Evolutionary conservation across 1,140 invertebrate species (phyloP).

Genomic region (Drosophila leontia): DNA sequence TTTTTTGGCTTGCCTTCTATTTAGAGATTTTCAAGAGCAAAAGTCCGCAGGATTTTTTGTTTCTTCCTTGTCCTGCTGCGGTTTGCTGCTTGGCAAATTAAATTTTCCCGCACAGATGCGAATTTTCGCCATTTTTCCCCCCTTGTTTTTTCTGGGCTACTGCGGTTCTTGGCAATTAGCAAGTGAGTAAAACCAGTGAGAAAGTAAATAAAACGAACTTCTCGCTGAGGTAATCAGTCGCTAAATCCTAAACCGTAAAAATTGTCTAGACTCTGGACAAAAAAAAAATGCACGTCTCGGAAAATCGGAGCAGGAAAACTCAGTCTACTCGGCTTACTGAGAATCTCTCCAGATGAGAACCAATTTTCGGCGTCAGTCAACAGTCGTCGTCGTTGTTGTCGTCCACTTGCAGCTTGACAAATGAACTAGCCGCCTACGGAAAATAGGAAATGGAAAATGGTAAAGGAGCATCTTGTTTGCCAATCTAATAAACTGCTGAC

Average conservation of each 20-base stretch:
- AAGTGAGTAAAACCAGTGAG: slow-evolving; percentile 12
- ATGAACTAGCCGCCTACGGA: slow-evolving; percentile 49
- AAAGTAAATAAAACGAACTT: slow-evolving; percentile 18
- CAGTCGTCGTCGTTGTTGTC: slow-evolving; percentile 8
- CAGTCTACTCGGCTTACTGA: slow-evolving; percentile 1
- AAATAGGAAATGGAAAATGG: slow-evolving; percentile 1
- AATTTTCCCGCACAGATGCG: slow-evolving; percentile 52
- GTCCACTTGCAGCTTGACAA: slow-evolving; percentile 58
- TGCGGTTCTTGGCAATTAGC: slow-evolving; percentile 68
- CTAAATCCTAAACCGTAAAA: slow-evolving; percentile 32
- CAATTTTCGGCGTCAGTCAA: slow-evolving; percentile 48
- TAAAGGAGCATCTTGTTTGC: slow-evolving; percentile 46
- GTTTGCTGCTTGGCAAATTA: slow-evolving; percentile 58
- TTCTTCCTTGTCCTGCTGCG: slow-evolving; percentile 18
- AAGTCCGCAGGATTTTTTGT: slow-evolving; percentile 5
- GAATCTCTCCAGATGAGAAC: slow-evolving; percentile 32
- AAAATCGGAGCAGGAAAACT: slow-evolving; percentile 2
- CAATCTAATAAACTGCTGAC: slow-evolving; percentile 73
- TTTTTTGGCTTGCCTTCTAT: slow-evolving; percentile 57
- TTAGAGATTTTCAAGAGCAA: slow-evolving; percentile 53
- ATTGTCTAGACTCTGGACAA: slow-evolving; percentile 67
- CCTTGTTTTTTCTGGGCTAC: too few relatives aligned
- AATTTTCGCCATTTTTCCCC: slow-evolving; percentile 10
- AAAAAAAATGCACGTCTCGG: slow-evolving; percentile 18
- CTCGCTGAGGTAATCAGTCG: slow-evolving; percentile 27